These are phyloP conservation scores for Watsonalla cultraria DNA, from an alignment of 2,888 invertebrate species.

Conservation along the genomic window DNA sequence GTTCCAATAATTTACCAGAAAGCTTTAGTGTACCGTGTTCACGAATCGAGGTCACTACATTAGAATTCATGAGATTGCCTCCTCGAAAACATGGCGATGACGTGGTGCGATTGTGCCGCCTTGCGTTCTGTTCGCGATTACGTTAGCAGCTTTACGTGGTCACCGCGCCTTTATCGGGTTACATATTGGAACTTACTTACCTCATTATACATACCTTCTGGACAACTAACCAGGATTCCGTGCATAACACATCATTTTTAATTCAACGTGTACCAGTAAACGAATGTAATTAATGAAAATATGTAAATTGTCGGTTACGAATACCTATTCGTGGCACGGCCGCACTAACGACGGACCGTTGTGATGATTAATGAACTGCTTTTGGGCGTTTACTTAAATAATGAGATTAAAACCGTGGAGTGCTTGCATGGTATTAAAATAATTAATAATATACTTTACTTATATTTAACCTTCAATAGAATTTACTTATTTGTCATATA, in stretches of 20 bases:
- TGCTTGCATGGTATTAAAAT: background rate
- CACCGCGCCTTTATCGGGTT: background rate
- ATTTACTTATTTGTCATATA: too few relatives aligned
- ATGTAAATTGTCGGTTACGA: constrained; percentile 55
- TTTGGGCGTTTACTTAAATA: constrained; percentile 60
- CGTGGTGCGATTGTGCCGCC: constrained; percentile 37
- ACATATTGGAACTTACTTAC: background rate
- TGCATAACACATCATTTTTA: constrained; percentile 2
- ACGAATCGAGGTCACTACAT: constrained; percentile 38
- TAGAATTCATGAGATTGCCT: constrained; percentile 44
- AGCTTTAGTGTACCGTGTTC: constrained; percentile 34
- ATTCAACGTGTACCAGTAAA: constrained; percentile 29
- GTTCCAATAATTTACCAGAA: constrained; percentile 31
- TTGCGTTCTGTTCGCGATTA: constrained; percentile 21
- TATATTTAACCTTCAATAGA: too few relatives aligned
- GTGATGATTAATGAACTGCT: constrained; percentile 60
- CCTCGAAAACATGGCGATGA: constrained; percentile 40
- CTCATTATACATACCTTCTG: background rate
- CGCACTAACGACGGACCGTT: constrained; percentile 43
- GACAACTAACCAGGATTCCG: background rate
- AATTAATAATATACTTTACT: too few relatives aligned
- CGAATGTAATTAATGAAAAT: constrained; percentile 54
- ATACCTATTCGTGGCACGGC: constrained; percentile 28
- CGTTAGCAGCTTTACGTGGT: background rate
- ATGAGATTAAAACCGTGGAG: constrained; percentile 31